Evolutionary conservation across 2,888 invertebrate species (phyloP), one percentile per base, ranked within the genome.

Genomic region (Andrena bucephala): DNA sequence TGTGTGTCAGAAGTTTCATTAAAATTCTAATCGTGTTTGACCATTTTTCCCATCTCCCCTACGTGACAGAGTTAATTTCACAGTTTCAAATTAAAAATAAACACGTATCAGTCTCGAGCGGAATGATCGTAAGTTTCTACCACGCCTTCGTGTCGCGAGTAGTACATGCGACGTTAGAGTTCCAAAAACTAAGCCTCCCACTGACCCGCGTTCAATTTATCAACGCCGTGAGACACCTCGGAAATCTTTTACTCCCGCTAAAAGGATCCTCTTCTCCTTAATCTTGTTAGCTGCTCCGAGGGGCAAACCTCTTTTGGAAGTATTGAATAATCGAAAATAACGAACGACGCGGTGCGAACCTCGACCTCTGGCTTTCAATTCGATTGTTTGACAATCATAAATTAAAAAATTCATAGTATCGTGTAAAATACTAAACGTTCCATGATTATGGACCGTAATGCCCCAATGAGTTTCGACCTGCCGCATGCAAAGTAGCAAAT

Each of bases 281-380:
- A 69, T 73, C 72, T 54, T n/a, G 29, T 81, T 78, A 78, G 42
- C n/a, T 31, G 3, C 27, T 8, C 20, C 13, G 69, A 50, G 66
- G 70, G 74, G 66, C 66, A 70, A 81, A 66, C 16, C 54, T 65
- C 42, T 66, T 66, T 48, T 65, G 36, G 52, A 24, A 33, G 42
- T 29, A 60, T 65, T 72, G 29, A 74, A 66, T 66, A 70, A 81
- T 74, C 20, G 65, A 20, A 69, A 52, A 60, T 68, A 10, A 27
- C 13, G 31, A 48, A 42, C 16, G 54, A 8, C 57, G 20, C 50
- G 50, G 29, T 31, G 50, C 42, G 42, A 33, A 13, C 29, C 65
- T 50, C 16, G 42, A 50, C 20, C 29, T 66, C 52, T 36, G 36
- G 59, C 59, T 78, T 78, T 73, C 63, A 50, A 65, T 65, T 52